phyloP scores from a whole-genome alignment of 2,797 vertebrate genomes.

The Jordanella pulchra region DNA sequence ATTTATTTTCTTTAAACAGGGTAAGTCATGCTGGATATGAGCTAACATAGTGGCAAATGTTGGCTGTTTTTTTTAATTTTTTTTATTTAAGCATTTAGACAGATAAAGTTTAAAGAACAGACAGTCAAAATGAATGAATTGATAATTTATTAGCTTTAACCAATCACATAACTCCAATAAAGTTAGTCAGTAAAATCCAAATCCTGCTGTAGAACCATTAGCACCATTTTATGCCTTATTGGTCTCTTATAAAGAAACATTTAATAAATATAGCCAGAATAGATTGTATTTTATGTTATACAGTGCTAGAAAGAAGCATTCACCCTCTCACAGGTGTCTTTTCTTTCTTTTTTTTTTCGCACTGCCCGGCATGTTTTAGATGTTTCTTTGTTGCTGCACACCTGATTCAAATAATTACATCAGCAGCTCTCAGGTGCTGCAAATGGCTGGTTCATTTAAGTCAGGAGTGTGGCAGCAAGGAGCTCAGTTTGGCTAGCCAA shows the following conservation, averaged over 20 bases:
- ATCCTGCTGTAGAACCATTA: neutral
- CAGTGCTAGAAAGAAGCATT: no score
- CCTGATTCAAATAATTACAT: no score
- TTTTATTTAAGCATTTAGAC: neutral
- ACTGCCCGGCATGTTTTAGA: no score
- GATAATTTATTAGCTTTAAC: neutral
- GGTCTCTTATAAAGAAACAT: neutral
- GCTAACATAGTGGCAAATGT: neutral
- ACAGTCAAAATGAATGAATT: neutral
- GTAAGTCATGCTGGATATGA: neutral
- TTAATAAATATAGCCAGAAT: neutral
- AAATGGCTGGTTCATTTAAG: no score
- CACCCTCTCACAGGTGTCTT: no score
- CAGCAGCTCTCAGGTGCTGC: no score
- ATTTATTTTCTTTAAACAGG: neutral
- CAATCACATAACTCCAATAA: neutral
- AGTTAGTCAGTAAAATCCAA: neutral
- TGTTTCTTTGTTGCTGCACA: no score
- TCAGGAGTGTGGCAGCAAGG: no score
- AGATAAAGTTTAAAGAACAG: neutral
- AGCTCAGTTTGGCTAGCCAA: no score
- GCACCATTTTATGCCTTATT: neutral
- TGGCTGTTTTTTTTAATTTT: neutral
- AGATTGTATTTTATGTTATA: neutral
- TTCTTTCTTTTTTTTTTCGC: no score